phyloP scores from a whole-genome alignment of 2,113 vertebrate genomes.

The Colaptes auratus region DNA sequence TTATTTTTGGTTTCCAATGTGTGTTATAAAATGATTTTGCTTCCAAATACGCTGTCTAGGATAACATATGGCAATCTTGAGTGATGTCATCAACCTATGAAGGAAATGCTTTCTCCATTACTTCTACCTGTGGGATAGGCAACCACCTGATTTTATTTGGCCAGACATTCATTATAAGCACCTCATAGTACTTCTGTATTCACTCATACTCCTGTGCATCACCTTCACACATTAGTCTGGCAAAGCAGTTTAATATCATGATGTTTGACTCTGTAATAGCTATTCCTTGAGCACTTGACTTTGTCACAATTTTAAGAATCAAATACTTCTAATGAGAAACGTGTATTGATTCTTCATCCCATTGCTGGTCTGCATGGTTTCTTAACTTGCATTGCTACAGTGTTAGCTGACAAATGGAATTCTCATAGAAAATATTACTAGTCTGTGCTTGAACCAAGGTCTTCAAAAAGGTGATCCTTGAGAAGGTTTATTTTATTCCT shows the following conservation, averaged over 20 bases:
- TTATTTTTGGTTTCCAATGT: not conserved
- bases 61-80: not conserved
- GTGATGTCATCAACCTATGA: not conserved
- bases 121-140: not conserved
- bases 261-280: not conserved
- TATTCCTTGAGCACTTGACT: not conserved
- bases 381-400: not conserved
- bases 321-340: not conserved
- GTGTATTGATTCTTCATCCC: not conserved
- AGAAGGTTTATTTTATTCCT: not conserved
- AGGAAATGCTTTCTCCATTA: not conserved
- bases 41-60: not conserved
- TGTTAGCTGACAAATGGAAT: not conserved
- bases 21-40: not conserved
- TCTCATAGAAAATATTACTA: not conserved
- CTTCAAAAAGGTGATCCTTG: not conserved
- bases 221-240: not conserved
- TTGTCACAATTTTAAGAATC: not conserved
- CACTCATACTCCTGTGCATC: not conserved
- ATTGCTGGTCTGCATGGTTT: accelerated
- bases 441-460: not conserved
- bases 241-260: not conserved
- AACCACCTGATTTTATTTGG: not conserved
- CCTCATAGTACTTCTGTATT: not conserved
- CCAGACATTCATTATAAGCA: not conserved